Base-by-base conservation (phyloP, 2,888 invertebrate species). In the Terebella lapidaria region DNA sequence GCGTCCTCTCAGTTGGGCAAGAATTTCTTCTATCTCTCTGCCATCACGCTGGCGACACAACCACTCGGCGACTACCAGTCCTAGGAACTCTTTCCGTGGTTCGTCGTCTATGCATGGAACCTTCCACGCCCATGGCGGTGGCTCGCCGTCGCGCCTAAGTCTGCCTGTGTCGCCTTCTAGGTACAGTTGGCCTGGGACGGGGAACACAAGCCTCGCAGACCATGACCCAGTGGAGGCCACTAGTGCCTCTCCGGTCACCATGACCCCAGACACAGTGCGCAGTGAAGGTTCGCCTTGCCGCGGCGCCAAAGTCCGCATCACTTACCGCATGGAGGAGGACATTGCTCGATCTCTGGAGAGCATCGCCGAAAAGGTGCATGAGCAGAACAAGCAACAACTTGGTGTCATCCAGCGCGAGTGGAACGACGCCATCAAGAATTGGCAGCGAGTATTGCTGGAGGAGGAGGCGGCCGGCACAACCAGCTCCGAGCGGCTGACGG, bases 241-340 rank as follows among this genome's bases (percentile, higher is more conserved):
- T 35, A n/a, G 10, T n/a, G n/a, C 10, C n/a, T 18, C 15, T 15
- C 49, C 49, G 49, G 58, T 18, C 28, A 47, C 29, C 27, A 26
- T 42, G 54, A 29, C 27, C 30, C 61, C 54, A 54, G 54, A 54
- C 42, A 30, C 18, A 5, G 22, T 20, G 5, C 47, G 26, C 25
- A 42, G 35, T n/a, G n/a, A n/a, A n/a, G n/a, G n/a, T n/a, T n/a
- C n/a, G n/a, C n/a, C n/a, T n/a, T n/a, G n/a, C n/a, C n/a, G n/a
- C n/a, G n/a, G n/a, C n/a, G n/a, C n/a, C n/a, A n/a, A n/a, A n/a
- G 56, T 56, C 27, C 47, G 51, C 22, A 52, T 59, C 51, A 51
- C 35, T 26, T 60, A 57, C 53, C 51, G 57, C 42, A 53, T 42
- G 15, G 60, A 60, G 57, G 57, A 60, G 53, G 60, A 60, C 35